Percentiles rank a stretch among this genome's conserved stretches.
Conservation (phyloP, 2,888 invertebrate genomes). For the Galeopsomyia nigrocyanea region DNA sequence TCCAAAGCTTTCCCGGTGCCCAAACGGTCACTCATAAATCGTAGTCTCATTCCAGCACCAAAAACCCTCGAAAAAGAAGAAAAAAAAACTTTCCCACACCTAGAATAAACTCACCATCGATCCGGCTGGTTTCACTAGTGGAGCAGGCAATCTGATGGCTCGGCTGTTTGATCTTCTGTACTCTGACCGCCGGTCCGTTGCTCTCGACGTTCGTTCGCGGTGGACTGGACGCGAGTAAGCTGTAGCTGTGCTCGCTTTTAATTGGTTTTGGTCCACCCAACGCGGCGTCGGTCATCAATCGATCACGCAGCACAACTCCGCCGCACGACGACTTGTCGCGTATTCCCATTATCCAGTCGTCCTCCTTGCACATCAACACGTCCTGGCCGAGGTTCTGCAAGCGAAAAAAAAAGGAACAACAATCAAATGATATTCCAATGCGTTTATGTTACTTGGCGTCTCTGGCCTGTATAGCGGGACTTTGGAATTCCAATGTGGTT, state of each 20-base stretch:
- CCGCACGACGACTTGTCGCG: slow-evolving; percentile 11
- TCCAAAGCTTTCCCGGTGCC: too few species aligned
- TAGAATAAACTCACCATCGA: slow-evolving; percentile 45
- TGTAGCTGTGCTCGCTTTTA: slow-evolving; percentile 94
- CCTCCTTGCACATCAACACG: slow-evolving; percentile 73
- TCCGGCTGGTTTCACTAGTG: slow-evolving; percentile 55
- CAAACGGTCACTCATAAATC: too few species aligned
- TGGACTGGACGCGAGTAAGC: slow-evolving; percentile 69
- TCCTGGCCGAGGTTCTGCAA: slow-evolving; percentile 70
- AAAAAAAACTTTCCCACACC: too few species aligned
- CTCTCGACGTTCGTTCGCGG: slow-evolving; percentile 52
- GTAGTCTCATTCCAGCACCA: too few species aligned
- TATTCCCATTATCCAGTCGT: slow-evolving; percentile 58
- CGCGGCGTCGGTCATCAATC: slow-evolving; percentile 90
- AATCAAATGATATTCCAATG: not conserved
- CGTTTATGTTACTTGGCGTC: not conserved
- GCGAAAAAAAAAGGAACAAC: not conserved
- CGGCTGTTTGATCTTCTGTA: too few species aligned
- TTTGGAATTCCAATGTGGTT: slow-evolving; percentile 32
- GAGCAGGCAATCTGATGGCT: slow-evolving; percentile 37
- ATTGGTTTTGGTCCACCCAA: slow-evolving; percentile 83
- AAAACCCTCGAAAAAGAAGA: too few species aligned
- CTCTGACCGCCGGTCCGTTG: too few species aligned
- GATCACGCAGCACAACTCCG: slow-evolving; percentile 85
- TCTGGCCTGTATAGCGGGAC: slow-evolving; percentile 32